Conservation (phyloP, 2,797 vertebrate species). For the Glossophaga mutica region DNA sequence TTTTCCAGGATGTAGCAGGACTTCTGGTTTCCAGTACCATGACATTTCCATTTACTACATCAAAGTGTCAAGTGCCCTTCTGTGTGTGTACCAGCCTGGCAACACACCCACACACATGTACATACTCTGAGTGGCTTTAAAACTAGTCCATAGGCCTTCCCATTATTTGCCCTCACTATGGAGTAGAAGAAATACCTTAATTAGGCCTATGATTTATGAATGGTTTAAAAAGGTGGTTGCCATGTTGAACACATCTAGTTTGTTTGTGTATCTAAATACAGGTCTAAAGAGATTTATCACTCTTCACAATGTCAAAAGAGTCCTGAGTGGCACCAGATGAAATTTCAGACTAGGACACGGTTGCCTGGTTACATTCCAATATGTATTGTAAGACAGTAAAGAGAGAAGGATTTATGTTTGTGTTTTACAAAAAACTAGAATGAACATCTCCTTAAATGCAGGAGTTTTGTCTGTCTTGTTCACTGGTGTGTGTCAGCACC, state of each 20-base stretch:
- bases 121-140: background rate
- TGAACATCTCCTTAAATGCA: background rate
- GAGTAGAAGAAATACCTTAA: background rate
- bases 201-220: background rate
- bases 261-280: background rate
- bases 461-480: background rate
- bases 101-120: background rate
- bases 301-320: background rate
- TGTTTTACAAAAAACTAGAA: conserved; percentile 22
- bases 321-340: background rate
- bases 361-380: background rate
- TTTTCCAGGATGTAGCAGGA: background rate
- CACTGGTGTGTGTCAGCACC: background rate
- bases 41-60: background rate
- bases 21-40: background rate
- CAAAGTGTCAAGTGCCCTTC: background rate
- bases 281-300: conserved; percentile 12
- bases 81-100: background rate
- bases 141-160: background rate
- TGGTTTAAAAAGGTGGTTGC: background rate
- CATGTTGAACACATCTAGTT: background rate
- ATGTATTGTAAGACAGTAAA: background rate
- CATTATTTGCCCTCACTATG: background rate
- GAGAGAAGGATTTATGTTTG: background rate
- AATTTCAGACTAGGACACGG: background rate